Evolutionary conservation across 1,140 invertebrate genomes (phyloP).

Genomic region (Reticulitermes speratus): DNA sequence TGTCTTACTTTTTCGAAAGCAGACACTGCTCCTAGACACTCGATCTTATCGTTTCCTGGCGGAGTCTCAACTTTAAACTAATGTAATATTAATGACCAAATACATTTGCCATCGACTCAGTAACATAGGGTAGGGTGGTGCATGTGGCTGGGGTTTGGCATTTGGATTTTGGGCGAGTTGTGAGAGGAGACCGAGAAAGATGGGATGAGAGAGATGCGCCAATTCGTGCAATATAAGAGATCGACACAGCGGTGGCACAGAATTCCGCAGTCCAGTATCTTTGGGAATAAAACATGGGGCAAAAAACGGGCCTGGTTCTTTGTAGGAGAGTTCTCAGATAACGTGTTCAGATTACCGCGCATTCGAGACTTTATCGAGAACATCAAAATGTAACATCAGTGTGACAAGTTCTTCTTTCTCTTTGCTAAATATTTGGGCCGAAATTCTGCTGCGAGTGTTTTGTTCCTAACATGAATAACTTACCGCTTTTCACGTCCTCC

Average conservation of each 20-base stretch:
- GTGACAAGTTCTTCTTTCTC: too few relatives aligned
- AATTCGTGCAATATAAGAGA: not conserved
- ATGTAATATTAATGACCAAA: slow-evolving; percentile 33
- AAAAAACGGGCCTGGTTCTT: not conserved
- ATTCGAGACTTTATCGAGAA: too few relatives aligned
- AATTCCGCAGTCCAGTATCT: not conserved
- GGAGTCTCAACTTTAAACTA: slow-evolving; percentile 27
- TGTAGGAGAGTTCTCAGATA: too few relatives aligned
- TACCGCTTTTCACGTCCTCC: too few relatives aligned
- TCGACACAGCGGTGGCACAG: not conserved
- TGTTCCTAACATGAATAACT: too few relatives aligned
- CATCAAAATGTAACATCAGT: too few relatives aligned
- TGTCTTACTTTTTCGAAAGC: not conserved
- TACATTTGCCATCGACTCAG: slow-evolving; percentile 26
- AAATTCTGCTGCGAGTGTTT: too few relatives aligned
- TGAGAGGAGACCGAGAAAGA: not conserved
- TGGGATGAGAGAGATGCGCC: not conserved
- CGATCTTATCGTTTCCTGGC: slow-evolving; percentile 24
- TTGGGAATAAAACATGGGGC: not conserved
- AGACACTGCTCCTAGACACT: slow-evolving; percentile 12
- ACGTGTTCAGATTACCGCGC: too few relatives aligned
- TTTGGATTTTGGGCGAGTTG: not conserved
- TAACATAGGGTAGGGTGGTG: not conserved
- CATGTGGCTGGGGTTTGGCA: not conserved
- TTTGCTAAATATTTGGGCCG: too few relatives aligned